Base-by-base conservation (phyloP, 2,113 vertebrate species). In the Petrocephalus zakoni region DNA sequence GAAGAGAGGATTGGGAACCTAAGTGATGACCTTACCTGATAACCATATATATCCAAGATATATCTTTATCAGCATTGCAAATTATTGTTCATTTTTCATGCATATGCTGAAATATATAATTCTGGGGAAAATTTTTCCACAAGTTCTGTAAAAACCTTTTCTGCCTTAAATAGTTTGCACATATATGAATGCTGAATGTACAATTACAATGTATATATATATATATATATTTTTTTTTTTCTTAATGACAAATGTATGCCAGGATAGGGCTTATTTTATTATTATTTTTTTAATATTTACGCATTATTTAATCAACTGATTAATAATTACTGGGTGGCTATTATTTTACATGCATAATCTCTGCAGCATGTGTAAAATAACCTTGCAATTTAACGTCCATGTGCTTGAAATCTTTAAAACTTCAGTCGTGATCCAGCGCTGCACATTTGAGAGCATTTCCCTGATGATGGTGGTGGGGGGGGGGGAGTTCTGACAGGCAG, bases 401-500 rank as follows among this genome's bases (percentile, higher is more conserved):
- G 72, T 37, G 34, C 72, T 17, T 34, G 29, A 78, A 78, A 78
- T 78, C 37, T 78, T 78, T 78, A 61, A 58, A 58, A 87, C 56
- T 55, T 46, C 21, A 87, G 53, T 22, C 17, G 22, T 19, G 19
- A 64, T 29, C 47, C 8, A 46, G 53, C 13, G 34, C 2, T 21
- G 52, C 58, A 4, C 88, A 88, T n/a, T 29, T 29, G 78, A 83
- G 68, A 56, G 72, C 75, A 37, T 58, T 56, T 25, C 75, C 87
- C 72, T 83, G 87, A 88, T n/a, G 21, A 81, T 55, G 37, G 37
- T 55, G 37, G 37, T 49, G 53, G 88, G 75, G 75, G 58, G 88
- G 21, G 78, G 88, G 75, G 34, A 37, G 13, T 84, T 88, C 88
- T 83, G 88, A 83, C 42, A 53, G 78, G 19, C 75, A 83, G 75